phyloP scores from a whole-genome alignment of 2,888 invertebrate species.

The Pseudoips prasinana region DNA sequence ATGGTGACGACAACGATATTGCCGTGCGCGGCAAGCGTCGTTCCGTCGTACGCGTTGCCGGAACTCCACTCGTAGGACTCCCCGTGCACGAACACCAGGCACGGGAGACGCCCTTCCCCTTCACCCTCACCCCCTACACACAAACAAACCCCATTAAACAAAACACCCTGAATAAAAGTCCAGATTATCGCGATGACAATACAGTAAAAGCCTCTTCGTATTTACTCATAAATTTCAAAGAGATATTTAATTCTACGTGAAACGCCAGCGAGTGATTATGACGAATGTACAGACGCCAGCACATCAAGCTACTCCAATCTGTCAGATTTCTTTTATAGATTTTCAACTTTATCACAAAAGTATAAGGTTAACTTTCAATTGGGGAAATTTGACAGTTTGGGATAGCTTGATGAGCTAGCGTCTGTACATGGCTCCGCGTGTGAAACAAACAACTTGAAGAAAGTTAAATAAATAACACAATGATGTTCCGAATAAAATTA shows the following conservation, averaged over 20 bases:
- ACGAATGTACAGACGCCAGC: too few relatives aligned
- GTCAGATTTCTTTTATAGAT: too few relatives aligned
- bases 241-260: conserved; percentile 4
- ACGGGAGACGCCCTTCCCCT: conserved; percentile 85
- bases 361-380: too few relatives aligned
- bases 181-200: conserved; percentile 7
- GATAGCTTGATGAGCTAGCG: too few relatives aligned
- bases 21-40: conserved; percentile 95
- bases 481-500: too few relatives aligned
- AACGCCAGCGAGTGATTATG: too few relatives aligned
- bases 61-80: conserved; percentile 99
- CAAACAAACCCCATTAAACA: conserved; percentile 11
- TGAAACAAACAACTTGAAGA: too few relatives aligned
- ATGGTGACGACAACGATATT: conserved; percentile 94
- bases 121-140: conserved; percentile 53
- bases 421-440: too few relatives aligned
- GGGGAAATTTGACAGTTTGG: too few relatives aligned
- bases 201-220: conserved; percentile 1
- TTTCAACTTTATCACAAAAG: too few relatives aligned
- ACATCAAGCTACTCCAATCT: too few relatives aligned
- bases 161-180: conserved; percentile 5
- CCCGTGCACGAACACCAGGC: conserved; percentile 95
- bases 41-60: conserved; percentile 98
- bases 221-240: conserved; percentile 8
- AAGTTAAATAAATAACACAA: too few relatives aligned